Conservation (phyloP, 2,888 invertebrate species). For the Ptychoptera albimana region DNA sequence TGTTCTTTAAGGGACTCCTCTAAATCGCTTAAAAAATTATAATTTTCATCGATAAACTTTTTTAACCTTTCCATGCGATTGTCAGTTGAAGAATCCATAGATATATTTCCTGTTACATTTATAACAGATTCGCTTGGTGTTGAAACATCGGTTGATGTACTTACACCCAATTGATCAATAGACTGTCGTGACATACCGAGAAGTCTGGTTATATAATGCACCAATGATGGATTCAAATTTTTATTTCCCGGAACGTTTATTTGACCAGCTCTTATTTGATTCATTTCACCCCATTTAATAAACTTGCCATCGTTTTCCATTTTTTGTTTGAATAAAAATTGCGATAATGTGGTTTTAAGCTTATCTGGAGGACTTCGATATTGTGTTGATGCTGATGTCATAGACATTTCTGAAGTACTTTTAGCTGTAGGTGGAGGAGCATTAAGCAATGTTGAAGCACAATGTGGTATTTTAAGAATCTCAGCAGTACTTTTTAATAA, state of each 20-base stretch:
- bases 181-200: slow-evolving; percentile 34
- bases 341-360: too few species aligned
- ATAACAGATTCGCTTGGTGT: slow-evolving; percentile 34
- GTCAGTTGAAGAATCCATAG: slow-evolving; percentile 3
- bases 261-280: background rate
- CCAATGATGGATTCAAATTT: slow-evolving; percentile 24
- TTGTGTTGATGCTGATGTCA: slow-evolving; percentile 19
- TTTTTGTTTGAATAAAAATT: too few species aligned
- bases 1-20: slow-evolving; percentile 16
- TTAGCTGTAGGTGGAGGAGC: slow-evolving; percentile 7
- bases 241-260: background rate
- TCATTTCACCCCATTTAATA: background rate
- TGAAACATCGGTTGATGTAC: slow-evolving; percentile 30
- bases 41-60: slow-evolving; percentile 24
- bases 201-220: slow-evolving; percentile 33
- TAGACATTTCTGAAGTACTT: slow-evolving; percentile 2
- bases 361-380: slow-evolving; percentile 20
- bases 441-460: background rate
- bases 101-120: slow-evolving; percentile 26
- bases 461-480: background rate
- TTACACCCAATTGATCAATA: slow-evolving; percentile 32
- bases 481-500: background rate
- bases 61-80: slow-evolving; percentile 19
- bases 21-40: slow-evolving; percentile 23
- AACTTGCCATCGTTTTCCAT: background rate